phyloP scores from a whole-genome alignment of 2,888 invertebrate species.

The Drosophila colorata region DNA sequence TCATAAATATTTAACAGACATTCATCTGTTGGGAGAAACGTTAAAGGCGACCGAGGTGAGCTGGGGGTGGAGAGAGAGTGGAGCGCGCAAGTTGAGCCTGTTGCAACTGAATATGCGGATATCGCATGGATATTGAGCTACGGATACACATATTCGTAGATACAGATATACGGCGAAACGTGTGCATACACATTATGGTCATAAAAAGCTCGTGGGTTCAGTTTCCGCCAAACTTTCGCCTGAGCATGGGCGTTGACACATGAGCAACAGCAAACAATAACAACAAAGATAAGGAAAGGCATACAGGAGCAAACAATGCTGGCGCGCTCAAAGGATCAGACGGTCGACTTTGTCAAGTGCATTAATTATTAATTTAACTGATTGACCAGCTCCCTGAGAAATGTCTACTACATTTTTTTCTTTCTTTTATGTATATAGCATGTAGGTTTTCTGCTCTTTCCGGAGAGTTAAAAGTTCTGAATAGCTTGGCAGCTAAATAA shows the following conservation, averaged over 20 bases:
- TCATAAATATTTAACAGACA: constrained; percentile 78
- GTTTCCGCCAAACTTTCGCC: background rate
- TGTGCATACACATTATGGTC: constrained; percentile 52
- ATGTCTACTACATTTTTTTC: too few species aligned
- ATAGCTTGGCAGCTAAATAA: too few species aligned
- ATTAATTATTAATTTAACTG: constrained; percentile 60
- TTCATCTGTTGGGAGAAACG: constrained; percentile 70
- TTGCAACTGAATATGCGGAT: constrained; percentile 44
- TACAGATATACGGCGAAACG: constrained; percentile 13
- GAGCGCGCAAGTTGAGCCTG: constrained; percentile 10
- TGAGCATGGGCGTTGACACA: constrained; percentile 49
- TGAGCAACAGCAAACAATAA: constrained; percentile 24
- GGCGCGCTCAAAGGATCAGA: constrained; percentile 44
- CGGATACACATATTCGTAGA: constrained; percentile 26
- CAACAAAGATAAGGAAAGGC: background rate
- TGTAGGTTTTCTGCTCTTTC: too few species aligned
- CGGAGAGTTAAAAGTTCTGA: too few species aligned
- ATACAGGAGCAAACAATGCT: constrained; percentile 7
- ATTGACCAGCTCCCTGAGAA: constrained; percentile 9
- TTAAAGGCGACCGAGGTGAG: constrained; percentile 36
- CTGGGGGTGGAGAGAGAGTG: background rate
- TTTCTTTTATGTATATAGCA: too few species aligned
- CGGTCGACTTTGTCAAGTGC: constrained; percentile 31
- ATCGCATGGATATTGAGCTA: constrained; percentile 37
- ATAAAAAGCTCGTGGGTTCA: constrained; percentile 53